Percentiles rank a stretch among this genome's conserved stretches.
These are phyloP conservation scores for Neotoma lepida DNA, from an alignment of 2,113 vertebrate species.

Conservation along the genomic window DNA sequence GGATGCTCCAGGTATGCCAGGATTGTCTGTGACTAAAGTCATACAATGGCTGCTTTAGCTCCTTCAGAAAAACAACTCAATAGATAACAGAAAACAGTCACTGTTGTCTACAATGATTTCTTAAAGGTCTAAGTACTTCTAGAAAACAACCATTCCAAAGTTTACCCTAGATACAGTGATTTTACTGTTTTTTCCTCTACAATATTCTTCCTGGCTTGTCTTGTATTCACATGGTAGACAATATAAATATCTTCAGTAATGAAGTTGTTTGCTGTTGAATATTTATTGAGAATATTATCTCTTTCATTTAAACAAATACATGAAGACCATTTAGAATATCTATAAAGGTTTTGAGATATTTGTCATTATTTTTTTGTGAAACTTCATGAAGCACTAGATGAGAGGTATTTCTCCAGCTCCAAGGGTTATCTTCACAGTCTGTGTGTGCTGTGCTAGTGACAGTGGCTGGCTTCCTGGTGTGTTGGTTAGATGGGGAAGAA, in stretches of 20 bases:
- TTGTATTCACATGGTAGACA: neutral
- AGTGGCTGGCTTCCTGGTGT: neutral
- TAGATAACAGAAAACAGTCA: neutral
- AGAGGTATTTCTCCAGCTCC: neutral
- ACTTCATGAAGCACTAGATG: slow-evolving; percentile 18
- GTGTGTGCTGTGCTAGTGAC: neutral
- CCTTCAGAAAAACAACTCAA: neutral
- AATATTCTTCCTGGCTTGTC: neutral
- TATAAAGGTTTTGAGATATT: neutral
- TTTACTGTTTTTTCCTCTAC: neutral
- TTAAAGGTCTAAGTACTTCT: neutral
- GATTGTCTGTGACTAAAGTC: too few relatives aligned
- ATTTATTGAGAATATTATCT: neutral
- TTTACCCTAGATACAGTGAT: neutral
- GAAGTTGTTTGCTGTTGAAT: neutral
- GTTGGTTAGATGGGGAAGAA: neutral
- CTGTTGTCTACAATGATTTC: neutral
- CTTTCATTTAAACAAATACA: slow-evolving; percentile 30
- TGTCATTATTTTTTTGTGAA: slow-evolving; percentile 25
- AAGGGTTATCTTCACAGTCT: neutral
- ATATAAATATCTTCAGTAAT: neutral
- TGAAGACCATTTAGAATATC: neutral
- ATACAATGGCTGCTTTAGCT: neutral
- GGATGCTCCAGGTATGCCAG: too few relatives aligned
- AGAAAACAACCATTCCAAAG: neutral